phyloP scores from a whole-genome alignment of 2,888 invertebrate genomes.

The Mythimna impura region DNA sequence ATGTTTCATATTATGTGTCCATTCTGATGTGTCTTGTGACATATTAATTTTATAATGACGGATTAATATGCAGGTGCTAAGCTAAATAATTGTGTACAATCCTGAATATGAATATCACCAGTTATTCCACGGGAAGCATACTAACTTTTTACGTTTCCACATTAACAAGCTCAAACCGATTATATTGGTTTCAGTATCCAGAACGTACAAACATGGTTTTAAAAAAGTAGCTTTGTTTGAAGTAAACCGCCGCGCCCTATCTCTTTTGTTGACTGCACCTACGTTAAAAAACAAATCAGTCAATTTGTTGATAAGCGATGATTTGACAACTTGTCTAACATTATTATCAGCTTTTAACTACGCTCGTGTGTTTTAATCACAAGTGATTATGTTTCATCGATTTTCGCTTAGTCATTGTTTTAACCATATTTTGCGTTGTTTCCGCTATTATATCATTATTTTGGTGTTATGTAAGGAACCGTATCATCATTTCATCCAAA shows the following conservation, averaged over 20 bases:
- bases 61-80: not conserved
- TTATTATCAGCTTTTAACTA: conserved; percentile 44
- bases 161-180: not conserved
- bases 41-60: not conserved
- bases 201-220: not conserved
- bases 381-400: not conserved
- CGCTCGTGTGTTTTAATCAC: conserved; percentile 20
- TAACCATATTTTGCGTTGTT: not conserved
- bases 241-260: conserved; percentile 5
- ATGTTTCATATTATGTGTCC: not conserved
- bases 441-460: not conserved
- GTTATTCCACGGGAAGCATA: too few species aligned
- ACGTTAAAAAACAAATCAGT: conserved; percentile 9
- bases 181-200: not conserved
- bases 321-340: conserved; percentile 32
- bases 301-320: conserved; percentile 31
- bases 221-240: not conserved
- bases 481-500: too few species aligned
- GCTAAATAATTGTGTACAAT: not conserved
- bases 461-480: too few species aligned
- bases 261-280: conserved; percentile 4
- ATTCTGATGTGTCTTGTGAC: not conserved
- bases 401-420: conserved; percentile 5
- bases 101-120: not conserved
- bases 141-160: not conserved